These are phyloP conservation scores for Picathartes gymnocephalus DNA, from an alignment of 2,113 vertebrate genomes.

Conservation along the genomic window DNA sequence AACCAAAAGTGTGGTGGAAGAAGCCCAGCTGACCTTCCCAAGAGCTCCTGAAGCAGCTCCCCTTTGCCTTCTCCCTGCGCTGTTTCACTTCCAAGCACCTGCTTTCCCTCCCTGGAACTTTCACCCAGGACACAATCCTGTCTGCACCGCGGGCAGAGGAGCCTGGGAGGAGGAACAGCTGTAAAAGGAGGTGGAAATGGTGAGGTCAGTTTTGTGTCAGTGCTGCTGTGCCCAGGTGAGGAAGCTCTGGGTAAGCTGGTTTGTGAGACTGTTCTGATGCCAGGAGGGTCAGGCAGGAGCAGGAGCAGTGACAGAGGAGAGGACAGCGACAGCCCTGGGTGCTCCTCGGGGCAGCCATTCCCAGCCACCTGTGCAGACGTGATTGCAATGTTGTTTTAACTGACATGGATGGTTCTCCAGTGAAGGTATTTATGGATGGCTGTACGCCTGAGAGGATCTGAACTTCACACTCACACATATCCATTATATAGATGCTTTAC, in stretches of 20 bases:
- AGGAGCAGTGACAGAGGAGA: accelerated
- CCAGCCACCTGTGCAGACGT: accelerated
- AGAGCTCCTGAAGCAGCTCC: neutral
- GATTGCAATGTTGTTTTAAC: neutral
- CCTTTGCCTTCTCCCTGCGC: neutral
- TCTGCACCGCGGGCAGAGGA: accelerated
- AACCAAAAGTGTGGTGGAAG: neutral
- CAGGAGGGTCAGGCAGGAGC: neutral
- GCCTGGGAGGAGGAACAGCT: accelerated
- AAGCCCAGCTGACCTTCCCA: neutral
- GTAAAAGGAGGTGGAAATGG: neutral
- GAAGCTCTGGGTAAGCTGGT: neutral
- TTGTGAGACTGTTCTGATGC: neutral
- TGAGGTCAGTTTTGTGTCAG: neutral
- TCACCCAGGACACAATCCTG: neutral
- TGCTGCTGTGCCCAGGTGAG: neutral
- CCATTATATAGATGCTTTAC: neutral
- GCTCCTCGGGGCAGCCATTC: neutral
- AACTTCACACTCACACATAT: neutral
- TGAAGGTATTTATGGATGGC: too few relatives aligned
- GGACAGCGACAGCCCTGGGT: accelerated
- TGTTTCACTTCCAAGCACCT: neutral
- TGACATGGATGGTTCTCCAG: accelerated
- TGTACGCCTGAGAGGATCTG: neutral
- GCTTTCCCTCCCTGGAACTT: neutral